phyloP scores from a whole-genome alignment of 30 jellyfish, hydroid and myxozoan genomes.

The Turritopsis dohrnii region DNA sequence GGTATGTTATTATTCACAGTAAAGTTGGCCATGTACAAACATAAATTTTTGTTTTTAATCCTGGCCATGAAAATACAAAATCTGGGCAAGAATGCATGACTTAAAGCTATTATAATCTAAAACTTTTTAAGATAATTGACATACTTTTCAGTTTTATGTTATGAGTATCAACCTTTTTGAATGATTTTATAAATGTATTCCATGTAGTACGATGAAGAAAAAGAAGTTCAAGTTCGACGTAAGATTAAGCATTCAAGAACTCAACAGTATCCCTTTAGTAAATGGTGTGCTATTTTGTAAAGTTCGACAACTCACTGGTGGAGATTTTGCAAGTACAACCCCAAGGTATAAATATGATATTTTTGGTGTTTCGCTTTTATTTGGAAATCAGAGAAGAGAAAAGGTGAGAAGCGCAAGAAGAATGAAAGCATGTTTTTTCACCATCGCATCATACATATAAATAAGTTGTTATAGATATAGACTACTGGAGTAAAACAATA shows the following conservation, averaged over 20 bases:
- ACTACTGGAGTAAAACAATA: too few relatives aligned
- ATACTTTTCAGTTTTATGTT: too few relatives aligned
- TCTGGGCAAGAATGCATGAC: background rate
- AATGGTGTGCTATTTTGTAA: constrained; percentile 89
- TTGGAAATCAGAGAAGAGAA: too few relatives aligned
- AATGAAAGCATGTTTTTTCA: too few relatives aligned
- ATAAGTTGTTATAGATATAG: too few relatives aligned
- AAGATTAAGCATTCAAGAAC: constrained; percentile 67
- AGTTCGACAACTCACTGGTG: constrained; percentile 86
- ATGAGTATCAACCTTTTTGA: too few relatives aligned
- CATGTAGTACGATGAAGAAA: constrained; percentile 64
- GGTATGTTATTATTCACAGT: background rate
- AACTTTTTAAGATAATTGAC: background rate
- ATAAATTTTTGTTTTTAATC: background rate
- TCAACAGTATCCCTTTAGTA: constrained; percentile 75
- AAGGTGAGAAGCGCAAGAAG: too few relatives aligned
- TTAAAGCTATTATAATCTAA: background rate
- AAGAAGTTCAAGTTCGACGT: constrained; percentile 78
- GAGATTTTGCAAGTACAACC: constrained; percentile 65
- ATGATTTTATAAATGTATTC: background rate
- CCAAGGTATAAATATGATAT: constrained; percentile 46
- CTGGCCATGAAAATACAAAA: background rate
- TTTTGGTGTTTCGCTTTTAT: background rate
- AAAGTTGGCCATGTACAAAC: background rate
- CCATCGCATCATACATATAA: too few relatives aligned